Conservation (phyloP, 2,113 vertebrate genomes). For the Hippopotamus amphibius region DNA sequence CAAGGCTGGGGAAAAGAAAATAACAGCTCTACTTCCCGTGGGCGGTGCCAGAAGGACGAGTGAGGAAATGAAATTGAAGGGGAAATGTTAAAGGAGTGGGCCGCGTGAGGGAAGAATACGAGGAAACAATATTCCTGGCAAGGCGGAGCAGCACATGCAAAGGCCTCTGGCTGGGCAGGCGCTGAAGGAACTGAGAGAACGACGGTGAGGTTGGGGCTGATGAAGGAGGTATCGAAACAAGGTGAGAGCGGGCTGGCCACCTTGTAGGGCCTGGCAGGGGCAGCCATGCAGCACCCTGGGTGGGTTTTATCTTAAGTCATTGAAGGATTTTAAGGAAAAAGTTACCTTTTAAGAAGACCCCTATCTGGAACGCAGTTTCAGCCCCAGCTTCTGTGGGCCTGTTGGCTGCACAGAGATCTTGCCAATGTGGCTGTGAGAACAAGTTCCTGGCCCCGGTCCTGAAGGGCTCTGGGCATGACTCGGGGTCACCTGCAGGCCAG, state of each 20-base stretch:
- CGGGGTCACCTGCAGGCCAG: neutral
- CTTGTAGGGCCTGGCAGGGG: neutral
- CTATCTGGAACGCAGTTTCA: neutral
- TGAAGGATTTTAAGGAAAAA: neutral
- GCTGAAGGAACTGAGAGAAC: neutral
- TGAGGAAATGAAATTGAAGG: neutral
- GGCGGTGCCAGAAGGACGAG: neutral
- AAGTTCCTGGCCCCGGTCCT: neutral
- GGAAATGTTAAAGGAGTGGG: neutral
- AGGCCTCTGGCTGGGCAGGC: neutral
- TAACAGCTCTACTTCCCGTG: neutral
- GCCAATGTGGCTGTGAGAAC: neutral
- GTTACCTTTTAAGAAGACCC: neutral
- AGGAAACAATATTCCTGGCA: neutral
- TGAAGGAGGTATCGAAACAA: neutral
- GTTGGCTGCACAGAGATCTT: neutral
- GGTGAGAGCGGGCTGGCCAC: neutral
- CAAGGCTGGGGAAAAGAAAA: neutral
- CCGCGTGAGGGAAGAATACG: neutral
- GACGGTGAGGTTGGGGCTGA: neutral
- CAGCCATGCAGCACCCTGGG: accelerated
- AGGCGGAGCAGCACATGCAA: neutral
- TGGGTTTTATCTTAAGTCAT: neutral
- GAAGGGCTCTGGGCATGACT: neutral
- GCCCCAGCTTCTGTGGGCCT: neutral